A percentile compares a stretch with the other conserved stretches of the same genome.
phyloP scores from a whole-genome alignment of 2,113 vertebrate species.

The Mesocricetus auratus region DNA sequence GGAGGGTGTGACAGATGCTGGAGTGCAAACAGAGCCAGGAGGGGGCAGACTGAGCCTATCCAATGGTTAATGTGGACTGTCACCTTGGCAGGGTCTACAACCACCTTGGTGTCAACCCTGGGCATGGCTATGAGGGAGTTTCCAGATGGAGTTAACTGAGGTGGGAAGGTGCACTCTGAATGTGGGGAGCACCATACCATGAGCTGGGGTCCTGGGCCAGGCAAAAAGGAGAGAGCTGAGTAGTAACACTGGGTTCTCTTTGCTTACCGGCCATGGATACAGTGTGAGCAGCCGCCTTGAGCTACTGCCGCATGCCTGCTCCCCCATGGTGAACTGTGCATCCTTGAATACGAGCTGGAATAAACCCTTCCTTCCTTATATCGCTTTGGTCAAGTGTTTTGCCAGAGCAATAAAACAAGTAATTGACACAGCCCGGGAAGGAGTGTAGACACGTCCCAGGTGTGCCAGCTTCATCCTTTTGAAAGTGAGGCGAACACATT shows the following conservation, averaged over 20 bases:
- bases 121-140: too few species aligned
- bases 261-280: too few species aligned
- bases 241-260: background rate
- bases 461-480: too few species aligned
- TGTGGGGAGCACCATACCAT: background rate
- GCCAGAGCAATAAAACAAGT: background rate
- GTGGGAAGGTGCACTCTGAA: background rate
- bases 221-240: background rate
- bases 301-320: background rate
- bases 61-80: background rate
- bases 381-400: background rate
- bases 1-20: background rate
- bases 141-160: background rate
- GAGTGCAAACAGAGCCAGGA: background rate
- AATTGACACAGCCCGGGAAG: background rate
- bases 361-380: background rate
- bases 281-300: background rate
- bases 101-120: background rate
- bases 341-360: too few species aligned
- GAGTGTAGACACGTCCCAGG: background rate
- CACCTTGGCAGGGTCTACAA: background rate
- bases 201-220: background rate
- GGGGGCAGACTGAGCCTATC: background rate
- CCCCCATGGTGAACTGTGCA: background rate
- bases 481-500: background rate